Evolutionary conservation across 2,797 vertebrate genomes (phyloP).

Genomic region (Sebastolobus altivelis): DNA sequence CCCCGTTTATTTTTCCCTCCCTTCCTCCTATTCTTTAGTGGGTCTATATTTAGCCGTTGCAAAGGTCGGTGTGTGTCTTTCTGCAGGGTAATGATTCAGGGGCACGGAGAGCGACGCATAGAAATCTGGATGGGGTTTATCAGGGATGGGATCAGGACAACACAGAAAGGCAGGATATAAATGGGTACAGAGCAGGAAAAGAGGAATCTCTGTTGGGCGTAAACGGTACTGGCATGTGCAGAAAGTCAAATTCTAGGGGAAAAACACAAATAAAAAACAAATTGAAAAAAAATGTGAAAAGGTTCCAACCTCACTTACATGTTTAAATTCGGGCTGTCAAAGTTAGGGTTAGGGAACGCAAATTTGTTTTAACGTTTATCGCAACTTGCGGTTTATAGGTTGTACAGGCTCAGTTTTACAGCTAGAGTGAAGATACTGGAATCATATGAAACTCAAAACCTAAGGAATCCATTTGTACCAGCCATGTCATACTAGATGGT

Average conservation of each 20-base stretch:
- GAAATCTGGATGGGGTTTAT: slow-evolving; percentile 60
- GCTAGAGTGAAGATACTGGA: too few relatives aligned
- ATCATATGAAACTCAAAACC: too few relatives aligned
- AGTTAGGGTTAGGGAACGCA: too few relatives aligned
- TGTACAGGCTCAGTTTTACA: too few relatives aligned
- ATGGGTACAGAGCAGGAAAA: slow-evolving; percentile 64
- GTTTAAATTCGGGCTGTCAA: neutral
- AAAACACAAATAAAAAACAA: slow-evolving; percentile 37
- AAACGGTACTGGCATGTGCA: slow-evolving; percentile 1
- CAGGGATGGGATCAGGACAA: slow-evolving; percentile 59
- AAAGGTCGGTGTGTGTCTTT: slow-evolving; percentile 83
- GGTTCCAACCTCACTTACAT: neutral
- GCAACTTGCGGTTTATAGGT: too few relatives aligned
- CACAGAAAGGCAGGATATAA: slow-evolving; percentile 74
- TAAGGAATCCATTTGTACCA: too few relatives aligned
- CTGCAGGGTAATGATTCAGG: slow-evolving; percentile 74
- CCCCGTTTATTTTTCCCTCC: slow-evolving; percentile 77
- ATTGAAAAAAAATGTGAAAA: neutral
- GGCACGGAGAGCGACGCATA: slow-evolving; percentile 46
- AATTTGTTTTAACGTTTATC: too few relatives aligned
- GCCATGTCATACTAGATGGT: too few relatives aligned
- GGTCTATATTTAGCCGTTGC: slow-evolving; percentile 83
- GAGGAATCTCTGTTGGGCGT: slow-evolving; percentile 65
- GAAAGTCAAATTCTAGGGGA: slow-evolving; percentile 13
- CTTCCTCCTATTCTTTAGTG: slow-evolving; percentile 84